Conservation (phyloP, 2,888 invertebrate genomes). For the Dicranocentrus wangi region DNA sequence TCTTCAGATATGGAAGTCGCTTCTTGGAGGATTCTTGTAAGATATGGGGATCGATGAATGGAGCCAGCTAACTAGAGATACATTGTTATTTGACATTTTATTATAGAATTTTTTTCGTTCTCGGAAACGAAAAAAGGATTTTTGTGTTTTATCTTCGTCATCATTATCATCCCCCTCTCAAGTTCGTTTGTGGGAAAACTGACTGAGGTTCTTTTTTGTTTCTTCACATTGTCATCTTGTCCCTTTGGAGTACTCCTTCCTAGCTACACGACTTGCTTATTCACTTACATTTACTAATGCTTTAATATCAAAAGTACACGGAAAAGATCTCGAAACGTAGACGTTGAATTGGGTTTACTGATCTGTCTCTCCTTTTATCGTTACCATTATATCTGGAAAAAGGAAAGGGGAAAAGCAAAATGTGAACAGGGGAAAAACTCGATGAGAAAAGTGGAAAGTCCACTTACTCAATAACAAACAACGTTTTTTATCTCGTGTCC, state of each 20-base stretch:
- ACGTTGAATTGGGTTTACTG: slow-evolving; percentile 3
- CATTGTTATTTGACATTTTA: slow-evolving; percentile 2
- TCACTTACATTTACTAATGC: background rate
- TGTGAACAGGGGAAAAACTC: background rate
- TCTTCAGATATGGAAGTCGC: too few relatives aligned
- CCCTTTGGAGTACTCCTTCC: background rate
- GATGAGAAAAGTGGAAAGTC: background rate
- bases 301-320: slow-evolving; percentile 19
- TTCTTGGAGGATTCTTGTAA: too few relatives aligned
- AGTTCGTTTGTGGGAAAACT: background rate
- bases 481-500: background rate
- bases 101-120: slow-evolving; percentile 8
- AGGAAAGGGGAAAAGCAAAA: background rate
- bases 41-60: background rate
- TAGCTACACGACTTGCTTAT: background rate
- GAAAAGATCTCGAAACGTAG: slow-evolving; percentile 15
- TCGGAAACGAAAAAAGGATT: slow-evolving; percentile 10
- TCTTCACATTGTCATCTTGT: slow-evolving; percentile 5
- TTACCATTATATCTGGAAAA: slow-evolving; percentile 14
- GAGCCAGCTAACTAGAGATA: background rate
- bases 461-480: background rate
- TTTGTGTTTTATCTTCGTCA: slow-evolving; percentile 15
- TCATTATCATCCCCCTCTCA: slow-evolving; percentile 1
- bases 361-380: slow-evolving; percentile 19
- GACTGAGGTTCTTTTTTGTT: background rate